Conservation (phyloP, 1,140 invertebrate species). For the Samia ricini region DNA sequence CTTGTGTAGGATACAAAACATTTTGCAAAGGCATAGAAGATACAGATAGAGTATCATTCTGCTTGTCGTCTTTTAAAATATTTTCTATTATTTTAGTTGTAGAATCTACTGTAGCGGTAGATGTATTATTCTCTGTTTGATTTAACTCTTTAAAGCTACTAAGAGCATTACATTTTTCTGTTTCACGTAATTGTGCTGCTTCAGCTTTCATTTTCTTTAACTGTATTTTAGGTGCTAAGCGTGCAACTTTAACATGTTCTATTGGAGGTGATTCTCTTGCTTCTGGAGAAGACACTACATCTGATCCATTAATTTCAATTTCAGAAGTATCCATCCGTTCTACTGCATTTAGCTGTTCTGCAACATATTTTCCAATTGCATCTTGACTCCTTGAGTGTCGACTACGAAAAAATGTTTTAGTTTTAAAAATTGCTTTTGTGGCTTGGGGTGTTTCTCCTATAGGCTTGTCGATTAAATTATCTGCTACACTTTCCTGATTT, state of each 20-base stretch:
- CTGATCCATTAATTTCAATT: constrained; percentile 57
- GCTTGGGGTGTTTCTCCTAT: constrained; percentile 46
- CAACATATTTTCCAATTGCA: constrained; percentile 76
- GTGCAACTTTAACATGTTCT: constrained; percentile 62
- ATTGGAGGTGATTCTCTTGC: constrained; percentile 54
- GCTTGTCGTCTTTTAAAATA: neutral
- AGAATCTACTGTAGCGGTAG: neutral
- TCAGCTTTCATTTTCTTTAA: constrained; percentile 74
- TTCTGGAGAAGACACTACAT: constrained; percentile 49
- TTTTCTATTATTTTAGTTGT: neutral
- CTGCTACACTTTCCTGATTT: constrained; percentile 47
- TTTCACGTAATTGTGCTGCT: constrained; percentile 52
- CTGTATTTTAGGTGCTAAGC: constrained; percentile 73
- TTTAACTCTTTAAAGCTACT: constrained; percentile 8
- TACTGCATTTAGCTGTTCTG: constrained; percentile 67
- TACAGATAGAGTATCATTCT: neutral
- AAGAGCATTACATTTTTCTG: constrained; percentile 44
- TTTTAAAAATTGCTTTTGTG: constrained; percentile 73
- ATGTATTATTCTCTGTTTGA: constrained; percentile 6
- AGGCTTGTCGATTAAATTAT: constrained; percentile 44
- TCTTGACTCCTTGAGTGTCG: constrained; percentile 76
- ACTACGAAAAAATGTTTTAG: constrained; percentile 77
- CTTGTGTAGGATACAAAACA: constrained; percentile 39
- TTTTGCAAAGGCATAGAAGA: constrained; percentile 6
- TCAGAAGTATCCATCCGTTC: constrained; percentile 62